phyloP scores from a whole-genome alignment of 2,888 invertebrate genomes.

The Pseudanteris insignis region DNA sequence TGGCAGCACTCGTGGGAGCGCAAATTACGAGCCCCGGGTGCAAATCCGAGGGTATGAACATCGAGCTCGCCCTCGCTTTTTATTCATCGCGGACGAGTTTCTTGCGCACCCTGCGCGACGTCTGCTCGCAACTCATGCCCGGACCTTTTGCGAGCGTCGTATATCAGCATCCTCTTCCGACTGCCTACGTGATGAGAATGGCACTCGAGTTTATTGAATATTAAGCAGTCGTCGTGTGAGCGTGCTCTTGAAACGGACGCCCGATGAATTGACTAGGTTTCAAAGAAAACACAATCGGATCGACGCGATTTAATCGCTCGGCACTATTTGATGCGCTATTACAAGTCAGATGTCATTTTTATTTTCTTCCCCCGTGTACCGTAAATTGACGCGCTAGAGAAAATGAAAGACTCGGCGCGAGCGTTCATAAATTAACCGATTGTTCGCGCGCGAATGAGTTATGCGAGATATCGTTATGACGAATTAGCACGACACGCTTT shows the following conservation, averaged over 20 bases:
- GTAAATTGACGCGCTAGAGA: conserved; percentile 29
- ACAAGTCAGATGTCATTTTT: too few species aligned
- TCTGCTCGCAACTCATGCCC: too few species aligned
- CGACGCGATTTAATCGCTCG: conserved; percentile 6
- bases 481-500: conserved; percentile 35
- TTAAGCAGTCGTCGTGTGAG: conserved; percentile 60
- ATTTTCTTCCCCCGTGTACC: conserved; percentile 24
- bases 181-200: conserved; percentile 60
- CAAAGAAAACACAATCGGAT: too few species aligned
- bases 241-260: too few species aligned
- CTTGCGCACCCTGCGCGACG: too few species aligned
- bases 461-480: conserved; percentile 35
- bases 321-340: too few species aligned
- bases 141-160: too few species aligned
- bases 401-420: conserved; percentile 16
- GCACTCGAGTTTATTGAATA: conserved; percentile 65
- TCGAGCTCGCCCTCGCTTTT: conserved; percentile 45
- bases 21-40: conserved; percentile 20
- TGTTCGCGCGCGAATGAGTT: conserved; percentile 26
- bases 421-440: conserved; percentile 42
- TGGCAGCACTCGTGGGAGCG: conserved; percentile 12
- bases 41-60: conserved; percentile 27
- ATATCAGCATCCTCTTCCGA: conserved; percentile 34
- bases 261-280: too few species aligned
- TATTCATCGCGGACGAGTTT: conserved; percentile 41